Conservation (phyloP, 2,797 vertebrate species). For the Lindbergichthys nudifrons region DNA sequence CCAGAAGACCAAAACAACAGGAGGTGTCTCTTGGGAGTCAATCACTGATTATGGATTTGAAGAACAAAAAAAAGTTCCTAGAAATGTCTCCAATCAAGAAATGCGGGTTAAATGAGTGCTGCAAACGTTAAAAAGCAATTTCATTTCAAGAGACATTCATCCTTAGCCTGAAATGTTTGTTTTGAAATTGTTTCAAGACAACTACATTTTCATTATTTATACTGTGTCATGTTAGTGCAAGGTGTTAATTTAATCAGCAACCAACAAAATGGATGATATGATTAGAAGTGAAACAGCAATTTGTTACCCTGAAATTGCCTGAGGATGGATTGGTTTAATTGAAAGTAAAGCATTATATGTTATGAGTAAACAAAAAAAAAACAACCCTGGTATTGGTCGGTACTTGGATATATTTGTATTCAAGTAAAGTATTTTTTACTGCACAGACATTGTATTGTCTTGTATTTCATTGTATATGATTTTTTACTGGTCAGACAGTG, state of each 20-base stretch:
- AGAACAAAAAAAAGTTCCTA: too few relatives aligned
- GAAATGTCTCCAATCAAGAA: neutral
- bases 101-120: conserved; percentile 23
- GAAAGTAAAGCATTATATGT: neutral
- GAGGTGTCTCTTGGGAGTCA: neutral
- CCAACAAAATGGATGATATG: conserved; percentile 54
- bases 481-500: neutral
- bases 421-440: neutral
- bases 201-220: conserved; percentile 56
- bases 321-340: conserved; percentile 13
- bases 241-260: conserved; percentile 64
- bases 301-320: conserved; percentile 49
- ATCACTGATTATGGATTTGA: neutral
- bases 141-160: conserved; percentile 16
- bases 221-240: conserved; percentile 28
- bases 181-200: conserved; percentile 36
- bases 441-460: neutral
- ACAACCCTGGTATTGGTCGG: neutral
- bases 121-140: conserved; percentile 14
- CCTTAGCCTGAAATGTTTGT: conserved; percentile 20
- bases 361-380: neutral
- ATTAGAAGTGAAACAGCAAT: conserved; percentile 59
- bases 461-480: neutral
- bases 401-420: neutral
- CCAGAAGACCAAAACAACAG: neutral